Base-by-base conservation (phyloP, 2,113 vertebrate genomes). In the Delphinapterus leucas region DNA sequence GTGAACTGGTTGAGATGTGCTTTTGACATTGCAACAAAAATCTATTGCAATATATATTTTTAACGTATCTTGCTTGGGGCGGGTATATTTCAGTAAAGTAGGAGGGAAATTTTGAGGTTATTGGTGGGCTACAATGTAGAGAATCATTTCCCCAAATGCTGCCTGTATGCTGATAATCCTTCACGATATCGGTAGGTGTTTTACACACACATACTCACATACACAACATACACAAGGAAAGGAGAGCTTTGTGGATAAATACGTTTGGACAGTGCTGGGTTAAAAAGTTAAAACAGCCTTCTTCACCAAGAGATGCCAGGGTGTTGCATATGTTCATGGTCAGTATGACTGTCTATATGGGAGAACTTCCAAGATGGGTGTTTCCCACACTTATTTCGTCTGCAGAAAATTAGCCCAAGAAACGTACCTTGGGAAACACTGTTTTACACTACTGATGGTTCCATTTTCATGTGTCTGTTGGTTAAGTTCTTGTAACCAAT, bases 141-240 rank as follows among this genome's bases (percentile, higher is more conserved):
- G 74, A 65, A 26, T 14, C 38, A n/a, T 76, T 36, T 71, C 20
- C 8, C 18, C 13, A 36, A 26, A 10, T 0, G 5, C 71, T 14
- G 41, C 33, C 8, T 20, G 61, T 10, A 12, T 38, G 0, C 8
- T 58, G 58, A 3, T 3, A 4, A 26, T 2, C 15, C 1, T 33
- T 74, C 26, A 5, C 9, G 20, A 25, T 28, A 49, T 38, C 20
- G 38, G 25, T 18, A 63, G 6, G 8, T 7, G 3, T 47, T 82
- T 55, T 8, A 15, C 60, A 47, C 0, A 2, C n/a, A 20, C n/a
- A 14, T 5, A 23, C 8, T 31, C 55, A 47, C 21, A 31, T 4
- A 36, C 55, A 31, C 21, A 15, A 0, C 26, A 28, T 11, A 73
- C 44, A 87, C 10, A 73, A 36, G 21, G 21, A 23, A 7, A n/a